Percentiles rank a stretch among this genome's conserved stretches.
phyloP scores from a whole-genome alignment of 2,797 vertebrate genomes.

The Tamandua tetradactyla region DNA sequence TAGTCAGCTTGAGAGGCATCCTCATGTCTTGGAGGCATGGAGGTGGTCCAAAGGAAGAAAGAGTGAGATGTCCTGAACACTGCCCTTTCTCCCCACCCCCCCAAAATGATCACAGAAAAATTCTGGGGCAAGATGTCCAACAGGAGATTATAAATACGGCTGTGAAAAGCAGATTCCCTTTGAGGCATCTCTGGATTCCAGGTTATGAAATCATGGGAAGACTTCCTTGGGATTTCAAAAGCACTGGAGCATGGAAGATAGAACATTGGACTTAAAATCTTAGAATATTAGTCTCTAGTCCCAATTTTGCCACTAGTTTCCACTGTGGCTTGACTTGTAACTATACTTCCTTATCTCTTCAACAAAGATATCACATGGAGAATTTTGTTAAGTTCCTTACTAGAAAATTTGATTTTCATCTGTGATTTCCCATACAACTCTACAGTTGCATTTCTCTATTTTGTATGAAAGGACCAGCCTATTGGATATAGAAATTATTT shows the following conservation, averaged over 20 bases:
- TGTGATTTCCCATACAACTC: not conserved
- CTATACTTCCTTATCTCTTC: not conserved
- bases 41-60: not conserved
- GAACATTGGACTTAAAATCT: not conserved
- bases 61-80: not conserved
- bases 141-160: not conserved
- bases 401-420: not conserved
- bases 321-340: not conserved
- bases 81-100: not conserved
- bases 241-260: not conserved
- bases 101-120: not conserved
- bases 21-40: not conserved
- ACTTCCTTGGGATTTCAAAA: not conserved
- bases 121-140: not conserved
- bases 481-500: not conserved
- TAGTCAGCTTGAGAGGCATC: not conserved
- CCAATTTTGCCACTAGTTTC: not conserved
- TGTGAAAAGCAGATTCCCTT: not conserved
- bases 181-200: not conserved
- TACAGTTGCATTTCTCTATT: not conserved
- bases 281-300: not conserved
- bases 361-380: not conserved
- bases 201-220: not conserved
- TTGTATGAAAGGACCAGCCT: not conserved
- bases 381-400: not conserved